A percentile compares a stretch with the other conserved stretches of the same genome.
Evolutionary conservation across 2,888 invertebrate genomes (phyloP).

Genomic region (Chymomyza caudatula): DNA sequence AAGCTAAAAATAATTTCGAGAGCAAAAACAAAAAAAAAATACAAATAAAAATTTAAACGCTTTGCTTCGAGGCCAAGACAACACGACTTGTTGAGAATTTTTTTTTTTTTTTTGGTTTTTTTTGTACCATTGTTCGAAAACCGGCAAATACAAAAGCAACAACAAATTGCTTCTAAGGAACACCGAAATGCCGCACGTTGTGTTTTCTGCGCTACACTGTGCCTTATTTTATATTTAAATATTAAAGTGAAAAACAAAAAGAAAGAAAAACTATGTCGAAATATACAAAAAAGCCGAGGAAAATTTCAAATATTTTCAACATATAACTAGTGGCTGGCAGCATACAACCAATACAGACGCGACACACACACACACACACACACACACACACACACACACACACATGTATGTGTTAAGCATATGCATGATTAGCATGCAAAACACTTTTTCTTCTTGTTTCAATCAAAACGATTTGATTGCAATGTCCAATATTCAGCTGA

Average conservation of each 20-base stretch:
- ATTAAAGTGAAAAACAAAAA: slow-evolving; percentile 25
- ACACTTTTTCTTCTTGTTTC: background rate
- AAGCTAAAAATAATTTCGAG: background rate
- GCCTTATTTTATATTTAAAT: slow-evolving; percentile 39
- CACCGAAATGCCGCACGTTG: background rate
- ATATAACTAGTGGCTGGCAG: background rate
- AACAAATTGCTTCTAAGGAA: background rate
- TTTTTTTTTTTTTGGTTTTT: background rate
- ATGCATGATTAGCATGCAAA: background rate
- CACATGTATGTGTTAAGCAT: background rate
- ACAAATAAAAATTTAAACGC: background rate
- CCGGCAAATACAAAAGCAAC: background rate
- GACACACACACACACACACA: background rate
- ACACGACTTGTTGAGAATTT: slow-evolving; percentile 21
- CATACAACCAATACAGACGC: background rate
- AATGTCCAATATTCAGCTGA: background rate
- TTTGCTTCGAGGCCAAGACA: background rate
- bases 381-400: background rate
- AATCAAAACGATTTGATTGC: background rate
- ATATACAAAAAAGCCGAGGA: background rate
- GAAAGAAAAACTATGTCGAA: background rate
- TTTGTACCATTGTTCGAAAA: background rate
- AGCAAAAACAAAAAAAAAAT: background rate
- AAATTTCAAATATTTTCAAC: background rate
- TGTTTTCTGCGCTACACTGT: slow-evolving; percentile 24